These are phyloP conservation scores for Charadrius vociferus DNA, from an alignment of 2,113 vertebrate genomes.

Conservation along the genomic window DNA sequence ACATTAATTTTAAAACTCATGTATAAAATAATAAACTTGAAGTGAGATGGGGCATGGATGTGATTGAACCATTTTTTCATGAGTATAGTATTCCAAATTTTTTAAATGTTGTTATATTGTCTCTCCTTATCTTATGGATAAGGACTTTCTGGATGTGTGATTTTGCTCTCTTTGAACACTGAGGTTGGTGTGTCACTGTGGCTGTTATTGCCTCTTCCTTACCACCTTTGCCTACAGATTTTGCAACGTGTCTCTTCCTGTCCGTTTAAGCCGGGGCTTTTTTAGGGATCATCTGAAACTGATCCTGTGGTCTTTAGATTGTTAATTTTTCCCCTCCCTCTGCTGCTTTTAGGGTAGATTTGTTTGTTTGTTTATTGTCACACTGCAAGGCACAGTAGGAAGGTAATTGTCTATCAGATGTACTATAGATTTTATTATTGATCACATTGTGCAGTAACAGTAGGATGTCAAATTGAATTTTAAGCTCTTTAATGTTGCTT, in stretches of 20 bases:
- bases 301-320: not conserved
- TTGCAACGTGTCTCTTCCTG: not conserved
- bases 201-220: not conserved
- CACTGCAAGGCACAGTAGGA: not conserved
- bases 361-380: not conserved
- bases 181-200: not conserved
- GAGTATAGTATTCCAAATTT: not conserved
- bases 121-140: not conserved
- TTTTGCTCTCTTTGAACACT: not conserved
- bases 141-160: not conserved
- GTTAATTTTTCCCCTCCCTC: not conserved
- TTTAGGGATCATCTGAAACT: constrained; percentile 13
- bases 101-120: not conserved
- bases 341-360: not conserved
- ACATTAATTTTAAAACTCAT: not conserved
- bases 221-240: not conserved
- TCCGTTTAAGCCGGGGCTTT: not conserved
- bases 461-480: constrained; percentile 1
- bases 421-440: not conserved
- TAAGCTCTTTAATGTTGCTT: not conserved
- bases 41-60: not conserved
- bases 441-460: not conserved
- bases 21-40: not conserved
- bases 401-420: not conserved
- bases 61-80: not conserved